A percentile compares a stretch with the other conserved stretches of the same genome.
Conservation (phyloP, 2,113 vertebrate species). For the Actinemys pallida region DNA sequence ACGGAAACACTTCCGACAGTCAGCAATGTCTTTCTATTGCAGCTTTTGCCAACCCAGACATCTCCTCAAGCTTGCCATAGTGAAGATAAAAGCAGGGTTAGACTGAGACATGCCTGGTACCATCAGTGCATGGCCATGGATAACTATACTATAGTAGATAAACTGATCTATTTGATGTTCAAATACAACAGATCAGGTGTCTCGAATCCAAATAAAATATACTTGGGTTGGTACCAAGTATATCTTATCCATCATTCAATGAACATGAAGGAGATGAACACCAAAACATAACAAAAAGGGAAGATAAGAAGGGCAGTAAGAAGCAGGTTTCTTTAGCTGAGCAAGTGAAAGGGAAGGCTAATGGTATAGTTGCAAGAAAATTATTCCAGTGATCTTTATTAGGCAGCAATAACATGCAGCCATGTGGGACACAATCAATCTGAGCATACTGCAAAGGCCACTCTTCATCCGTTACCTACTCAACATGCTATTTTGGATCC, state of each 20-base stretch:
- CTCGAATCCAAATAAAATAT: not conserved
- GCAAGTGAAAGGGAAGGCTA: not conserved
- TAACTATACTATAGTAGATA: not conserved
- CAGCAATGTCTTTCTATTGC: not conserved
- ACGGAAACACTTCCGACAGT: not conserved
- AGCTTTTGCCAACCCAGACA: not conserved
- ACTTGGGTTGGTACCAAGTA: not conserved
- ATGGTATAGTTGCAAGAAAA: not conserved
- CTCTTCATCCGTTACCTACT: not conserved
- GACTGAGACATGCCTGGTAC: not conserved
- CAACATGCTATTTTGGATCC: not conserved
- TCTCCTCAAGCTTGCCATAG: not conserved
- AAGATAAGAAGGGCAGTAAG: not conserved
- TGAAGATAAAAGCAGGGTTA: constrained; percentile 14
- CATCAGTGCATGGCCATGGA: not conserved
- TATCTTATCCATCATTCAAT: not conserved
- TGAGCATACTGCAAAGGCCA: not conserved
- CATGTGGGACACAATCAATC: not conserved
- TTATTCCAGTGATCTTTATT: not conserved
- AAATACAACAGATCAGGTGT: not conserved
- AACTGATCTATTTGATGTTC: not conserved
- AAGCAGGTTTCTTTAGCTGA: not conserved
- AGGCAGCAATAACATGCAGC: not conserved
- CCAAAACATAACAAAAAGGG: not conserved
- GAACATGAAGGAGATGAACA: not conserved